phyloP scores from a whole-genome alignment of 1,140 invertebrate genomes.

The Penaeus vannamei region DNA sequence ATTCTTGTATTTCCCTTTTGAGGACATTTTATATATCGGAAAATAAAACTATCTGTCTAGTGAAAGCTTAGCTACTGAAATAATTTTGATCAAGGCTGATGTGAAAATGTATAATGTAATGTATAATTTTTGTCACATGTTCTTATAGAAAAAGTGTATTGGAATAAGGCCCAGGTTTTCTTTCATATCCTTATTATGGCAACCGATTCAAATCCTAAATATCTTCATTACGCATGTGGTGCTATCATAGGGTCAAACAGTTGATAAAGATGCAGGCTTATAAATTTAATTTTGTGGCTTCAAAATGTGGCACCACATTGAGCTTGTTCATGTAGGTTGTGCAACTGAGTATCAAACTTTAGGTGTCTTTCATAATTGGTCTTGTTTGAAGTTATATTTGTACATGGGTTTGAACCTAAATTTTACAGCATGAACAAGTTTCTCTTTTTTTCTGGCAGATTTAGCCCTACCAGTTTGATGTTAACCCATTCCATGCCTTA shows the following conservation, averaged over 20 bases:
- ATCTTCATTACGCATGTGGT: slow-evolving; percentile 21
- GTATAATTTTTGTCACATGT: too few species aligned
- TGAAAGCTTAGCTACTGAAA: too few species aligned
- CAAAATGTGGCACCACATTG: slow-evolving; percentile 19
- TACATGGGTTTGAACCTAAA: neutral
- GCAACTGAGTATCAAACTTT: too few species aligned
- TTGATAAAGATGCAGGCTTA: slow-evolving; percentile 9
- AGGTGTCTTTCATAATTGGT: too few species aligned
- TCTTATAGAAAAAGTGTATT: slow-evolving; percentile 5
- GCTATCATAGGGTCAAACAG: neutral
- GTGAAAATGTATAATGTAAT: too few species aligned
- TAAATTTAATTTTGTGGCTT: slow-evolving; percentile 2
- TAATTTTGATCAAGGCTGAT: too few species aligned
- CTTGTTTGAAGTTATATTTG: too few species aligned
- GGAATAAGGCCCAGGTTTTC: neutral
- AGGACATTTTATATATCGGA: too few species aligned
- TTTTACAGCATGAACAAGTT: slow-evolving; percentile 32
- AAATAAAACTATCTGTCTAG: too few species aligned
- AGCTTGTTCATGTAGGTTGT: slow-evolving; percentile 28
- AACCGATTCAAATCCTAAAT: slow-evolving; percentile 23
- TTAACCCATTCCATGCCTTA: slow-evolving; percentile 28
- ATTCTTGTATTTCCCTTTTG: too few species aligned
- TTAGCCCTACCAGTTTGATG: slow-evolving; percentile 17
- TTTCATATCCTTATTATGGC: neutral
- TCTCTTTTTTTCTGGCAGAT: slow-evolving; percentile 6